Evolutionary conservation across 2,113 vertebrate genomes (phyloP).

Genomic region (Glareola pratincola): DNA sequence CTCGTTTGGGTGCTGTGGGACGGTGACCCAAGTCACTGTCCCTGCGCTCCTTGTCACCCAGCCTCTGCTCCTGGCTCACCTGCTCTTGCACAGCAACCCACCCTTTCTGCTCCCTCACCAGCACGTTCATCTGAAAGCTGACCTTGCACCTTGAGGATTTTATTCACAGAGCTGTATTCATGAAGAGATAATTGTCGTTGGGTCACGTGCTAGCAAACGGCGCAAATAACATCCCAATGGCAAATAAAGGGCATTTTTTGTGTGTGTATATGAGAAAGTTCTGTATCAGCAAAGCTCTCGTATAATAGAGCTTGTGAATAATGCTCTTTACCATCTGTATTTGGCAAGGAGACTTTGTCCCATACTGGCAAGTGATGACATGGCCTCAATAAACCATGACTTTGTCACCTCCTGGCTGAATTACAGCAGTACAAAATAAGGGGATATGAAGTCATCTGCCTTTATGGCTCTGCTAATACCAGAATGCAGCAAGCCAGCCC

Average conservation of each 20-base stretch:
- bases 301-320: background rate
- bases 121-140: background rate
- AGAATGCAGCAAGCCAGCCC: background rate
- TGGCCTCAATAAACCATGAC: constrained; percentile 24
- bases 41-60: background rate
- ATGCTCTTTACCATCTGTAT: constrained; percentile 18
- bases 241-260: background rate
- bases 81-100: background rate
- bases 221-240: background rate
- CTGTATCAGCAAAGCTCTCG: background rate
- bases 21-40: background rate
- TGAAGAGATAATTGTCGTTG: background rate
- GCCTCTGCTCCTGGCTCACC: accelerated
- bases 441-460: constrained; percentile 49
- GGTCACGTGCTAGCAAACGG: accelerated
- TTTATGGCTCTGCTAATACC: background rate
- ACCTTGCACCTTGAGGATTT: background rate
- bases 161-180: background rate
- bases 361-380: constrained; percentile 14
- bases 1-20: background rate
- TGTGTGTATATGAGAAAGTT: background rate
- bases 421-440: constrained; percentile 17
- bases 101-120: background rate
- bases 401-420: constrained; percentile 48
- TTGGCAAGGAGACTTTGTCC: constrained; percentile 25